Base-by-base conservation (phyloP, 2,888 invertebrate species). In the Limenitis camilla region DNA sequence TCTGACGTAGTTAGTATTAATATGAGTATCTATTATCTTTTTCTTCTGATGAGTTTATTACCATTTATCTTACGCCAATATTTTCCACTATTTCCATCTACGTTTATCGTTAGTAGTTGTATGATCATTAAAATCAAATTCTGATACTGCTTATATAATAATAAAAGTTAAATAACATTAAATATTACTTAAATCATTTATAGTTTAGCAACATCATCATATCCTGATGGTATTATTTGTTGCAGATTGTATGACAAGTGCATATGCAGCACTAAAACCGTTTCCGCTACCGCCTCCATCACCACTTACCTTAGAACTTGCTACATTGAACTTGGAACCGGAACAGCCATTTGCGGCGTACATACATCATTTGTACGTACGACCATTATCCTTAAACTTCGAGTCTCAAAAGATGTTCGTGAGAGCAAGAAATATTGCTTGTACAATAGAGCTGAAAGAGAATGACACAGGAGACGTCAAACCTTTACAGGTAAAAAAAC, bases 371-470 rank as follows among this genome's bases (percentile, higher is more conserved):
- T 87, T 99, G 36, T 99, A 96, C 77, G 93, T 99, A 10, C 96
- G 98, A 72, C 99, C 99, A 0, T 86, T 94, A 62, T 89, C 89
- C 50, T 86, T 98, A 50, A 94, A 92, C 74, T 97, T 96, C 69
- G 98, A 97, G 77, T 93, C 94, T 45, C 97, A 98, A 80, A 97
- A 96, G 75, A 89, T 93, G 65, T 97, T 97, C 71, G 93, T 94
- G 0, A 90, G 97, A 72, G 98, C 99, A 1, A 90, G 99, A 70
- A 99, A 99, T 76, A 96, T 99, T 56, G 94, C 96, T 0, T 97
- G 98, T 67, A 90, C 94, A 31, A 90, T 98, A 9, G 97, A 98
- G 76, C 79, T 99, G 55, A 90, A 95, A 58, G 96, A 97, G 64
- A 91, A 91, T 39, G 98, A 98, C 79, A 89, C 89, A 5, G 87